Evolutionary conservation across 30 jellyfish, hydroid and myxozoan genomes (phyloP), one percentile per base, ranked within the genome.

Genomic region (Aurelia sp.): DNA sequence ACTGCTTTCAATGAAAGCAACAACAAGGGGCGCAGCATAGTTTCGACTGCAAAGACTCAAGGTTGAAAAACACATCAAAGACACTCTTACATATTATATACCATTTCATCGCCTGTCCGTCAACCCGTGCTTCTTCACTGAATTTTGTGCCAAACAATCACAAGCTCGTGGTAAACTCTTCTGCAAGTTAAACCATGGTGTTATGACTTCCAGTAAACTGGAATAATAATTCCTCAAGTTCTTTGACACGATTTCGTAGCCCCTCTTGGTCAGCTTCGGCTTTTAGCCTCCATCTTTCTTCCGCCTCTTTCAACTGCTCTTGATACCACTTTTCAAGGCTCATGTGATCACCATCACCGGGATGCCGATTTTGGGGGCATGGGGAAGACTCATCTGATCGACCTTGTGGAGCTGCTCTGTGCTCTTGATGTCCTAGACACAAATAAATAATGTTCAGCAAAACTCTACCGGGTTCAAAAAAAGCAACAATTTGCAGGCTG

Each of bases 321-420:
- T 87, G 90, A 60, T 87, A 87, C 90, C 90, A 78, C 19, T 70
- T 76, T 61, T 87, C 86, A 68, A 87, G 78, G 82, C 86, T 76
- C 96, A 87, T 87, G 57, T 78, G 86, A 60, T 78, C 96, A 7
- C 96, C 96, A 33, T 87, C 96, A 4, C 96, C 96, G 17, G 96
- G 89, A 52, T 66, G 79, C 3, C 87, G 69, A 37, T 70, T 78
- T 60, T 57, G 88, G 35, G 44, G 82, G 87, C 90, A 61, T 62
- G 96, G 90, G 4, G 90, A 72, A 22, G 96, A 63, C 69, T 87
- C 96, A 58, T 87, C 96, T 1, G 96, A 87, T 9, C 89, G 79
- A 4, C 96, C 96, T 30, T 75, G 96, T 17, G 96, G 96, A 10
- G 96, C 90, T 0, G 90, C 88, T 10, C 96, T 90, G 11, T 65